Conservation (phyloP, 2,113 vertebrate genomes). For the Sebastes fasciatus region DNA sequence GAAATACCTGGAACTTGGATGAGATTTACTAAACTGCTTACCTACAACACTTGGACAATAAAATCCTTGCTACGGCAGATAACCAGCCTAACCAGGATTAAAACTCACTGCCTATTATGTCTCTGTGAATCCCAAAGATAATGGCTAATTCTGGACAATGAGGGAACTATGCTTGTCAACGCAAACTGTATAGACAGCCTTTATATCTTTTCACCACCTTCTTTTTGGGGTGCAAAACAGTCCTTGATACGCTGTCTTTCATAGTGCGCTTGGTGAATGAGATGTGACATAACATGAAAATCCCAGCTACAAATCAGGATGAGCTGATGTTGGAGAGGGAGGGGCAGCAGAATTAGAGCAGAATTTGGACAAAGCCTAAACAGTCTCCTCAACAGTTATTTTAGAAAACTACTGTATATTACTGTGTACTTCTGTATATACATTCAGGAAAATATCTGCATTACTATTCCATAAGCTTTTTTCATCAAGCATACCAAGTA, state of each 20-base stretch:
- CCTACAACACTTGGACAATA: not conserved
- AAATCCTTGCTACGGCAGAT: not conserved
- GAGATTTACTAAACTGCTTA: conserved; percentile 18
- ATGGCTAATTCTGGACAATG: not conserved
- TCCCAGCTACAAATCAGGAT: conserved; percentile 52
- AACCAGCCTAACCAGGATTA: conserved; percentile 23
- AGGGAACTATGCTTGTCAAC: not conserved
- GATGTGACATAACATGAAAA: conserved; percentile 60
- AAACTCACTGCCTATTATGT: not conserved
- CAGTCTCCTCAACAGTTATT: not conserved
- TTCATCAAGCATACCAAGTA: not conserved
- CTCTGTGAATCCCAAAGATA: not conserved
- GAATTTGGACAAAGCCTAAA: conserved; percentile 27
- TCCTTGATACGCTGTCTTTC: conserved; percentile 3
- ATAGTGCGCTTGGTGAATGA: conserved; percentile 18
- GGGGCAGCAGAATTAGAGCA: conserved; percentile 38
- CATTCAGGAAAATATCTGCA: not conserved
- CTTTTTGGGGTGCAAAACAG: not conserved
- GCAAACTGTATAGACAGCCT: not conserved
- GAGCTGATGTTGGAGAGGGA: conserved; percentile 43
- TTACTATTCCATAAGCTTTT: not conserved
- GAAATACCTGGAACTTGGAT: not conserved
- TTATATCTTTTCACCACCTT: not conserved
- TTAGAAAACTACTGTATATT: not conserved
- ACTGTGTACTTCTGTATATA: not conserved